Evolutionary conservation across 2,113 vertebrate genomes (phyloP).

Genomic region (Erythrocercus mccallii): DNA sequence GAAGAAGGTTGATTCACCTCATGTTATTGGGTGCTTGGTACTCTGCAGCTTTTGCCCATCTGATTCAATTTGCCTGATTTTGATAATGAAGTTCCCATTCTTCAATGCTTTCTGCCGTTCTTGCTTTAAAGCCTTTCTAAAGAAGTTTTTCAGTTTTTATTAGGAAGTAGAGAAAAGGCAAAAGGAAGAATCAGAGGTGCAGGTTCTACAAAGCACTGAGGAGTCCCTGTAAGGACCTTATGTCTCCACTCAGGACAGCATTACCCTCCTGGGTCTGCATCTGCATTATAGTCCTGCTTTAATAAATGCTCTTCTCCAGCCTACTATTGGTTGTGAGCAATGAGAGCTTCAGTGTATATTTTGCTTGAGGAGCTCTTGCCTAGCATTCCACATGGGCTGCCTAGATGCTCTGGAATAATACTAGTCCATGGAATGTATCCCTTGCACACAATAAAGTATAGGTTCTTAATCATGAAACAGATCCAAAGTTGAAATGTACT

Average conservation of each 20-base stretch:
- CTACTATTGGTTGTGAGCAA: background rate
- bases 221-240: background rate
- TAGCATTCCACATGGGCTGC: background rate
- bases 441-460: background rate
- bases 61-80: background rate
- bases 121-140: background rate
- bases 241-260: background rate
- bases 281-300: background rate
- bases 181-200: background rate
- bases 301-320: background rate
- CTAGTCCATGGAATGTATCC: background rate
- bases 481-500: background rate
- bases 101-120: background rate
- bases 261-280: background rate
- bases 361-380: background rate
- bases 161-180: background rate
- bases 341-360: background rate
- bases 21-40: background rate
- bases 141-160: background rate
- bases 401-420: background rate
- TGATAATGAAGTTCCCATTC: background rate
- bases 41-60: background rate
- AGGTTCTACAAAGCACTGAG: background rate
- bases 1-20: background rate
- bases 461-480: background rate